These are phyloP conservation scores for Bombus affinis DNA, from an alignment of 1,140 invertebrate species.

Conservation along the genomic window DNA sequence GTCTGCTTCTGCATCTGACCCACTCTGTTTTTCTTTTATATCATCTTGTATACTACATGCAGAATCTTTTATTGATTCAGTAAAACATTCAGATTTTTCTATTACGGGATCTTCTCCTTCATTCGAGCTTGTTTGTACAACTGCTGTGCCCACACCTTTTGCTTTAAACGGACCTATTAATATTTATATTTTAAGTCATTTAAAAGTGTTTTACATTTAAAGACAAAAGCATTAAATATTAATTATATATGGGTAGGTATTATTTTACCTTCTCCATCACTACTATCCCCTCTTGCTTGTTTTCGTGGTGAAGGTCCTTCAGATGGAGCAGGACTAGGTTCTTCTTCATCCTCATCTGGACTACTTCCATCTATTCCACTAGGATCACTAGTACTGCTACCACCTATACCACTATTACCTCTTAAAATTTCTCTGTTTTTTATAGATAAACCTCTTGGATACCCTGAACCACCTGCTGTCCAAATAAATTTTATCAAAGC, in stretches of 20 bases:
- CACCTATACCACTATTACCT: constrained; percentile 71
- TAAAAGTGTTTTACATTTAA: neutral
- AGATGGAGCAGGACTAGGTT: constrained; percentile 78
- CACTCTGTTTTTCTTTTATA: constrained; percentile 71
- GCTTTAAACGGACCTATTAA: constrained; percentile 78
- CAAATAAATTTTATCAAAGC: constrained; percentile 95
- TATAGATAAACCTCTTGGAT: constrained; percentile 79
- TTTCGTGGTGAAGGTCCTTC: constrained; percentile 82
- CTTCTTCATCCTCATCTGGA: constrained; percentile 87
- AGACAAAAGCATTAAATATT: neutral
- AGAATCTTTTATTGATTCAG: constrained; percentile 64
- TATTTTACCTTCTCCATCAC: constrained; percentile 72
- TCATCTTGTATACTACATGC: constrained; percentile 55
- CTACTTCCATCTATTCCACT: constrained; percentile 90
- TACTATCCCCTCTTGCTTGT: constrained; percentile 76
- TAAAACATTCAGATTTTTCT: constrained; percentile 59
- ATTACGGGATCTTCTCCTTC: constrained; percentile 67
- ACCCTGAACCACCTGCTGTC: constrained; percentile 87
- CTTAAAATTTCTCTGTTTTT: constrained; percentile 78
- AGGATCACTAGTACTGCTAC: constrained; percentile 83
- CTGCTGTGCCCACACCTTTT: constrained; percentile 78
- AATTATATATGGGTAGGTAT: neutral
- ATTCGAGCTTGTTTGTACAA: constrained; percentile 79
- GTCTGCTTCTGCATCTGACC: constrained; percentile 81
- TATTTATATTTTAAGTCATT: neutral